These are phyloP conservation scores for Nomia melanderi DNA, from an alignment of 1,140 invertebrate species.

Conservation along the genomic window DNA sequence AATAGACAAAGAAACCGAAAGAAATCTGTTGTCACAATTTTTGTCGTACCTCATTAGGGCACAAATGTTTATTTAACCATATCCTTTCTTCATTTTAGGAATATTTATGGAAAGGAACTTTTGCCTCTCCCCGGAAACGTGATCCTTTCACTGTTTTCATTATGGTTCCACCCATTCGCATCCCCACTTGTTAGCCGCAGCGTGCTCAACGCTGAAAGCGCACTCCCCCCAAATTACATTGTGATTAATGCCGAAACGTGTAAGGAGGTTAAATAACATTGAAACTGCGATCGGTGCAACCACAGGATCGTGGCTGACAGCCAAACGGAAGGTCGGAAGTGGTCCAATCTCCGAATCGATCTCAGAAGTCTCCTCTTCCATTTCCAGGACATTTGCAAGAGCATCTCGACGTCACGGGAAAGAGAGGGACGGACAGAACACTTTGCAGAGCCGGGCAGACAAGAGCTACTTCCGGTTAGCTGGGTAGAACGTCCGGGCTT, in stretches of 20 bases:
- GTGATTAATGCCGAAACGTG: conserved; percentile 36
- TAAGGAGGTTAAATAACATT: conserved; percentile 48
- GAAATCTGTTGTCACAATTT: too few relatives aligned
- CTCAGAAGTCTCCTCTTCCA: conserved; percentile 64
- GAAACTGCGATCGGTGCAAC: conserved; percentile 49
- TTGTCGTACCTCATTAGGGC: too few relatives aligned
- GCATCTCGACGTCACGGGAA: conserved; percentile 19
- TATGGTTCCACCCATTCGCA: neutral
- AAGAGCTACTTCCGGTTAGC: conserved; percentile 47
- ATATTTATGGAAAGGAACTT: too few relatives aligned
- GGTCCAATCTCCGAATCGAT: conserved; percentile 69
- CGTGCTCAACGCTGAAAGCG: neutral
- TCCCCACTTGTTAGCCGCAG: neutral
- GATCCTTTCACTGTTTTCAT: neutral
- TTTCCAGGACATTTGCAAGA: conserved; percentile 67
- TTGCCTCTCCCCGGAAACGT: neutral
- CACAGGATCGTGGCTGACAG: conserved; percentile 57
- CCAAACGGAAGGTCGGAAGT: conserved; percentile 62
- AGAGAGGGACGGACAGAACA: conserved; percentile 36
- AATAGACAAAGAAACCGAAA: too few relatives aligned
- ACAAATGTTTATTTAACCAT: too few relatives aligned
- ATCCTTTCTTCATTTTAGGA: too few relatives aligned
- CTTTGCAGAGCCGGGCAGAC: conserved; percentile 34
- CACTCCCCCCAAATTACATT: conserved; percentile 19
- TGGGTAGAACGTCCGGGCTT: conserved; percentile 35